phyloP scores from a whole-genome alignment of 2,888 invertebrate species.

The Auanema sp. region DNA sequence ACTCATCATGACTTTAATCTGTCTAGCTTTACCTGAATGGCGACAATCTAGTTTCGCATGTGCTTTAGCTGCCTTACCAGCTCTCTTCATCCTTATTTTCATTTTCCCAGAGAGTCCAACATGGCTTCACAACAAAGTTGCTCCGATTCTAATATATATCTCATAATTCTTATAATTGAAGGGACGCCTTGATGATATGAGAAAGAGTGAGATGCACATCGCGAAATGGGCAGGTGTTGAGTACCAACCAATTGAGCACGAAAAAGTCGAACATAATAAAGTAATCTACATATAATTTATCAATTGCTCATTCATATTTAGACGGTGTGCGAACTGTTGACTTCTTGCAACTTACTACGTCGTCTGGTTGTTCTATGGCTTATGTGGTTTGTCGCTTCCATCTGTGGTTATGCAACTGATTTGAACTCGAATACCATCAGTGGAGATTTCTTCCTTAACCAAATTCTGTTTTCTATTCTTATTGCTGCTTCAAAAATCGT shows the following conservation, averaged over 20 bases:
- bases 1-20: conserved; percentile 56
- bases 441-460: conserved; percentile 60
- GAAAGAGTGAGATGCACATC: conserved; percentile 50
- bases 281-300: conserved; percentile 17
- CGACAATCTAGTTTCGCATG: conserved; percentile 53
- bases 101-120: conserved; percentile 63
- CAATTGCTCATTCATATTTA: conserved; percentile 11
- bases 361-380: conserved; percentile 57
- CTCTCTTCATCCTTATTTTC: conserved; percentile 55
- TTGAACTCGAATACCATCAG: conserved; percentile 57
- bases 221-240: conserved; percentile 54
- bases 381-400: conserved; percentile 60
- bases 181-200: conserved; percentile 53
- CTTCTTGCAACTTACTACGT: conserved; percentile 43
- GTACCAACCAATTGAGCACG: conserved; percentile 48
- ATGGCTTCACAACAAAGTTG: conserved; percentile 58
- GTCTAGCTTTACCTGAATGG: conserved; percentile 58
- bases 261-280: conserved; percentile 51
- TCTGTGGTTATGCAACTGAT: conserved; percentile 62
- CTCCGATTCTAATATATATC: not conserved
- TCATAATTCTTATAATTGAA: conserved; percentile 5
- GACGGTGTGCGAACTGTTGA: conserved; percentile 44
- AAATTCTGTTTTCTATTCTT: conserved; percentile 58
- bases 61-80: conserved; percentile 54
- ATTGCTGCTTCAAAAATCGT: conserved; percentile 61